phyloP scores from a whole-genome alignment of 35 echinoderm and acorn worm genomes.

The Acanthaster planci region DNA sequence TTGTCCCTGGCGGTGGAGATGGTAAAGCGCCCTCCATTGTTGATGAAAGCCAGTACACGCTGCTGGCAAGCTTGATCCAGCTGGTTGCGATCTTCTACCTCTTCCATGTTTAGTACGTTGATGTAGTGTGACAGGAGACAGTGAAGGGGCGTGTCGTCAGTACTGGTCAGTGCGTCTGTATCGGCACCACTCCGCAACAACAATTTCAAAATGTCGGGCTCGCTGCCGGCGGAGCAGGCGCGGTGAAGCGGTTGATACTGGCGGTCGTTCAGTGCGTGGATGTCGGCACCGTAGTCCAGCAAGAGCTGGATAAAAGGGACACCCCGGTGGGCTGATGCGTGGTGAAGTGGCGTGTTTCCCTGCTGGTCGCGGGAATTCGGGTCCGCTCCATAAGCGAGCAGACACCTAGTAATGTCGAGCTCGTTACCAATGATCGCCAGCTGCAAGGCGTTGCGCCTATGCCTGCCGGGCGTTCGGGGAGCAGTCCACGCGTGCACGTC shows the following conservation, averaged over 20 bases:
- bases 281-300: conserved; percentile 64
- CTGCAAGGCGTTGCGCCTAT: conserved; percentile 68
- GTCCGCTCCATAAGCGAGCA: conserved; percentile 79
- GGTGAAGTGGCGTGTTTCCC: conserved; percentile 81
- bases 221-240: conserved; percentile 63
- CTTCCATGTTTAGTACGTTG: neutral
- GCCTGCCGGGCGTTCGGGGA: conserved; percentile 5
- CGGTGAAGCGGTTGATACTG: conserved; percentile 78
- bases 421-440: conserved; percentile 65
- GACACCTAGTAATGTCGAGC: conserved; percentile 51
- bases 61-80: conserved; percentile 2
- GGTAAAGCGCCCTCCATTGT: conserved; percentile 45
- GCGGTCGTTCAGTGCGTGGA: conserved; percentile 65
- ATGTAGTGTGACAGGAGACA: conserved; percentile 55
- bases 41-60: conserved; percentile 17
- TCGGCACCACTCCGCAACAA: conserved; percentile 73
- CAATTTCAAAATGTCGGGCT: conserved; percentile 59
- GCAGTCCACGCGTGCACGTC: conserved; percentile 67
- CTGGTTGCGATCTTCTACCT: neutral
- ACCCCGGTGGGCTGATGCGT: conserved; percentile 74
- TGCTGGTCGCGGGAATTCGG: conserved; percentile 72
- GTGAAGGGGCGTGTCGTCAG: conserved; percentile 70
- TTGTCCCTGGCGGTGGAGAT: neutral
- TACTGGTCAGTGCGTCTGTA: conserved; percentile 57
- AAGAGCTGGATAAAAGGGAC: conserved; percentile 70